phyloP scores from a whole-genome alignment of 30 jellyfish, hydroid and myxozoan genomes.

The Pelagia noctiluca region DNA sequence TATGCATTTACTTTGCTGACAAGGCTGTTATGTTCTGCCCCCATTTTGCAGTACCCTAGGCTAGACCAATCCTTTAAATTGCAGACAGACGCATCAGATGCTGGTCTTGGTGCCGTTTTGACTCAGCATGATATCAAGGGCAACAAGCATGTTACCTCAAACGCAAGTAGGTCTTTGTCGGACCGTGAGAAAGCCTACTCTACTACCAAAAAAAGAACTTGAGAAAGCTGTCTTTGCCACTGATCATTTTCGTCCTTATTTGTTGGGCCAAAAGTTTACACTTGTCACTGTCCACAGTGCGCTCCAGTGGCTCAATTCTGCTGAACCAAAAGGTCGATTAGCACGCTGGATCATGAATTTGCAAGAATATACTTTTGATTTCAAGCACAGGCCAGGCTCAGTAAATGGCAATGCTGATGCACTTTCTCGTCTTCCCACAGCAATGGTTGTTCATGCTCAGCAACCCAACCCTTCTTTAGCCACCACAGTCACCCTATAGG shows the following conservation, averaged over 20 bases:
- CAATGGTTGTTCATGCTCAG: too few relatives aligned
- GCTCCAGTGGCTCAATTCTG: constrained; percentile 16
- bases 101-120: constrained; percentile 47
- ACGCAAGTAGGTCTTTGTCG: constrained; percentile 46
- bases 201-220: constrained; percentile 57
- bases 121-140: constrained; percentile 42
- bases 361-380: constrained; percentile 4
- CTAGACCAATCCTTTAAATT: constrained; percentile 43
- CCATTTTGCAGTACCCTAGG: constrained; percentile 43
- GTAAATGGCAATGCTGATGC: constrained; percentile 29
- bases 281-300: constrained; percentile 37
- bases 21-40: constrained; percentile 35
- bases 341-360: constrained; percentile 39
- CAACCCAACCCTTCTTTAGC: too few relatives aligned
- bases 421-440: constrained; percentile 2
- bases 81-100: constrained; percentile 58
- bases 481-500: too few relatives aligned
- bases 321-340: constrained; percentile 38
- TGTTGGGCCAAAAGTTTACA: constrained; percentile 22
- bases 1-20: constrained; percentile 16
- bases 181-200: constrained; percentile 32
- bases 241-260: constrained; percentile 36
- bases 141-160: constrained; percentile 26
- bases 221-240: constrained; percentile 47
- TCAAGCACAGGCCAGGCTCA: constrained; percentile 21